These are phyloP conservation scores for Euphonia xanthogaster DNA, from an alignment of 2,797 vertebrate species.

Conservation along the genomic window DNA sequence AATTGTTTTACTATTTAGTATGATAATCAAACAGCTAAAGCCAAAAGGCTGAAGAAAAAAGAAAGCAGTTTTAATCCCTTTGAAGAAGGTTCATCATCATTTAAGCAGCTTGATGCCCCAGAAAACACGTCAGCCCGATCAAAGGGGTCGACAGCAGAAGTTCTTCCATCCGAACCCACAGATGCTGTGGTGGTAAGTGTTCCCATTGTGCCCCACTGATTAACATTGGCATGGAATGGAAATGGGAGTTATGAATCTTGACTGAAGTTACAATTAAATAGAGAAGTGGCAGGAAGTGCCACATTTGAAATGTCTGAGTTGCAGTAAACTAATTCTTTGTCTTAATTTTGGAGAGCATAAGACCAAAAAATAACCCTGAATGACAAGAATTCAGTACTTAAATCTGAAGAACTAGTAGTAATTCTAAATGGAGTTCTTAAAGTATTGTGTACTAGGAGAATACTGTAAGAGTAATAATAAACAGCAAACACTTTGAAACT, in stretches of 20 bases:
- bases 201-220: background rate
- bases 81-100: background rate
- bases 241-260: background rate
- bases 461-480: background rate
- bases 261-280: background rate
- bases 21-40: background rate
- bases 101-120: background rate
- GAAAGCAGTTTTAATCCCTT: background rate
- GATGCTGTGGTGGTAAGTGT: slow-evolving; percentile 36
- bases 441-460: background rate
- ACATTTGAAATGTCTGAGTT: background rate
- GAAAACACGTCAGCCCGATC: background rate
- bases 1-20: background rate
- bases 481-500: background rate
- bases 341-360: background rate
- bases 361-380: background rate
- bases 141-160: background rate
- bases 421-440: background rate
- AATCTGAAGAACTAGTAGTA: background rate
- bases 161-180: background rate
- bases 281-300: background rate
- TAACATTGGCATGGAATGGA: background rate
- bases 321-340: background rate
- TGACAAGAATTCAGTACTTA: background rate
- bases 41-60: background rate